Evolutionary conservation across 2,797 vertebrate genomes (phyloP), one percentile per base, ranked within the genome.

Genomic region (Yasuhikotakia modesta): DNA sequence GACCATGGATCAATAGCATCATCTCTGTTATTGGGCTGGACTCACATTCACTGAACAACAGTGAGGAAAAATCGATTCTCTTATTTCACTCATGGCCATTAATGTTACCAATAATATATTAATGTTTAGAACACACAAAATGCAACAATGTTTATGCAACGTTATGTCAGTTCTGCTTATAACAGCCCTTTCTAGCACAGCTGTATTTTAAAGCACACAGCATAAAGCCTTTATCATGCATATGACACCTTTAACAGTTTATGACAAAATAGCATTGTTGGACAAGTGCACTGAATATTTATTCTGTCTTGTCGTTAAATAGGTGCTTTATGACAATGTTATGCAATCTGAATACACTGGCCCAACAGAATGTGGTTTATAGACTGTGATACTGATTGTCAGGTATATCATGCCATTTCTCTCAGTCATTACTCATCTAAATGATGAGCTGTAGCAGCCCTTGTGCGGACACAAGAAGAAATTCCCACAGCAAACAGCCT

Each of bases 1-100:
- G 45, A 70, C 14, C 65, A n/a, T 30, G 43, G 50, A 81, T 81
- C 79, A 78, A 80, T 82, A 16, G 17, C 13, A 73, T 78, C 81
- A 67, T 71, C 68, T 72, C 30, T 71, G 76, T 81, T 79, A 73
- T 7, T 10, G 7, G 22, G 17, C 22, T 46, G 32, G 32, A 66
- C 64, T 48, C 78, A 65, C 74, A 43, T 61, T 61, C 14, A 43
- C 43, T 11, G 21, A 45, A 63, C 27, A 1, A 16, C 27, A 32
- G 22, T 13, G 7, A 21, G 13, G 80, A 35, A 14, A 11, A 13
- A 13, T 13, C 0, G 4, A 12, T 2, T 4, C 35, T 35, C 35
- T 35, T 4, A 35, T 35, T 35, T 6, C 35, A 35, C 35, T 35
- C 4, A 7, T 4, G 4, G 35, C 35, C 35, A 35, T 35, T 35